Base-by-base conservation (phyloP, 1,140 invertebrate genomes). In the Heterodera schachtii region DNA sequence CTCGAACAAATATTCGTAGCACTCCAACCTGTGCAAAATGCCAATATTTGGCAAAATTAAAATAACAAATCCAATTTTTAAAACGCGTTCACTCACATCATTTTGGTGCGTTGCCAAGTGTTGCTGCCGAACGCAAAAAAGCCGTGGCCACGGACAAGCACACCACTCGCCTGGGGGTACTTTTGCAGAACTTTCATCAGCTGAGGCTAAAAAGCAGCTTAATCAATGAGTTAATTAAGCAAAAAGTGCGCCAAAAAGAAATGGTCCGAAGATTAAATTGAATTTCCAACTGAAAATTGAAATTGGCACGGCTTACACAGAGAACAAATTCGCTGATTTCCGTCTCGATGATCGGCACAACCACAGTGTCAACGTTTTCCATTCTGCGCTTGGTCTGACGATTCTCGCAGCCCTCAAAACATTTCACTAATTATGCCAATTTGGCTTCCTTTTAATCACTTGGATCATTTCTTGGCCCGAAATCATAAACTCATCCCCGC, bases 381-480 rank as follows among this genome's bases (percentile, higher is more conserved):
- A 95, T 93, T 89, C 94, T 93, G 46, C 93, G 92, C 57, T 93
- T 93, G 11, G 85, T 85, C 44, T 81, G 84, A 16, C 86, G 88
- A 81, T 91, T 95, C 89, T 93, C 93, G 81, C 96, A 94, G 44
- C 95, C 95, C 67, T 70, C 19, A 70, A 70, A 70, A 9, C 31
- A n/a, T 9, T 16, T 13, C n/a, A 19, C n/a, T 13, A 70, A 70
- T 70, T 70, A 31, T 9, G 41, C 11, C 8, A n/a, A 70, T 16
- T 70, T 70, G 67, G 41, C 67, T 2, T 70, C 16, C 16, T 70
- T 11, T 70, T 43, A 70, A 70, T 31, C 9, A 70, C 67, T 93
- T 98, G 98, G 49, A 99, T 99, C 96, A 98, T 98, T 92, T 99
- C 97, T 89, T 96, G 93, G 90, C 98, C 94, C 1, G 94, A 95